A percentile compares a stretch with the other conserved stretches of the same genome.
These are phyloP conservation scores for Sarcophilus harrisii DNA, from an alignment of 2,797 vertebrate genomes.

Conservation along the genomic window DNA sequence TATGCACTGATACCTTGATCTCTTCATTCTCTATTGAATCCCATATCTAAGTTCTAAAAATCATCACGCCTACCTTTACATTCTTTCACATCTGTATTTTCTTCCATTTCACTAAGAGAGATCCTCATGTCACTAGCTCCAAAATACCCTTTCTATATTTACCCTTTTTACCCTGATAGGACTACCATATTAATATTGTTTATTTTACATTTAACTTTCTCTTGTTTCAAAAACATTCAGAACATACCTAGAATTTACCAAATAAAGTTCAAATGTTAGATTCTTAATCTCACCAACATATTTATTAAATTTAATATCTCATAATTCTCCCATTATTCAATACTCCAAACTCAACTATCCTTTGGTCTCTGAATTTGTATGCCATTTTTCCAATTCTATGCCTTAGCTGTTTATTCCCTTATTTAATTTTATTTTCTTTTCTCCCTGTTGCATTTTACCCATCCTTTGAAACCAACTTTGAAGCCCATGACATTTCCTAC, in stretches of 20 bases:
- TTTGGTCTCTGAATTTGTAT: background rate
- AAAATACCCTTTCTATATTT: background rate
- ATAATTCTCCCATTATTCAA: background rate
- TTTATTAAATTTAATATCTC: background rate
- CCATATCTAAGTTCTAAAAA: too few relatives aligned
- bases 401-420: background rate
- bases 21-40: too few relatives aligned
- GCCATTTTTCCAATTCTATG: background rate
- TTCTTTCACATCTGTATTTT: background rate
- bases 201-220: background rate
- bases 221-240: background rate
- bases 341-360: background rate
- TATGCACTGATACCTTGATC: too few relatives aligned
- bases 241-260: background rate
- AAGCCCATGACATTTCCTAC: background rate
- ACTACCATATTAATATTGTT: background rate
- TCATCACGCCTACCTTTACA: too few relatives aligned
- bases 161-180: background rate
- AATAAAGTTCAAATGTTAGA: background rate
- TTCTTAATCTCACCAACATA: background rate
- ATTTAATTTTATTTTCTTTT: background rate
- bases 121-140: background rate
- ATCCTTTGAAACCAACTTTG: background rate
- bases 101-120: background rate
- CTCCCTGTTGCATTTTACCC: background rate